phyloP scores from a whole-genome alignment of 2,113 vertebrate genomes.

The Myrmecophaga tridactyla region DNA sequence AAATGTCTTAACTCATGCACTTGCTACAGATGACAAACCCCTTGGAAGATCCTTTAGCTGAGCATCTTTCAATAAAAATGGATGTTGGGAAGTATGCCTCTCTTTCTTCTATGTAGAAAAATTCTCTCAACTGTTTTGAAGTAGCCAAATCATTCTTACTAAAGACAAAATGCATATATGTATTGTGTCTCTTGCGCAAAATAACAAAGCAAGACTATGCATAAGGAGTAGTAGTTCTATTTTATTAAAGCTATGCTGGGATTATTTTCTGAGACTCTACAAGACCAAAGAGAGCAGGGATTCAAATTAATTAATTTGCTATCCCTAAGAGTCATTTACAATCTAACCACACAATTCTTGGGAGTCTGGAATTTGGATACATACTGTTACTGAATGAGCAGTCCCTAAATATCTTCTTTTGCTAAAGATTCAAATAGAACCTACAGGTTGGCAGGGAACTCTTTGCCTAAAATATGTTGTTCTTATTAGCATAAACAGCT shows the following conservation, averaged over 20 bases:
- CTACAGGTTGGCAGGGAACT: not conserved
- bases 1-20: not conserved
- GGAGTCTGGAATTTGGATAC: fast-evolving
- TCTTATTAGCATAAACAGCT: not conserved
- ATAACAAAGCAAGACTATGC: not conserved
- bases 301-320: not conserved
- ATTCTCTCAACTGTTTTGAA: not conserved
- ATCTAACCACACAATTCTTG: not conserved
- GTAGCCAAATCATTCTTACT: not conserved
- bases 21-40: constrained; percentile 3
- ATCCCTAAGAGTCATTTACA: not conserved
- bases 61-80: not conserved
- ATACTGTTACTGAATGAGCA: not conserved
- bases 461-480: not conserved
- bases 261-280: not conserved
- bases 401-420: not conserved
- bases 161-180: not conserved
- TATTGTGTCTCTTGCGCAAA: not conserved
- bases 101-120: not conserved
- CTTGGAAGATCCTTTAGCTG: not conserved
- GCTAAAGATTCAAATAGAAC: not conserved
- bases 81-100: not conserved
- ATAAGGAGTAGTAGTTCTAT: not conserved
- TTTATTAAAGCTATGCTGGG: not conserved
- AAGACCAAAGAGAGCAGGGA: not conserved